Evolutionary conservation across 2,113 vertebrate genomes (phyloP).

Genomic region (Polyodon spathula): DNA sequence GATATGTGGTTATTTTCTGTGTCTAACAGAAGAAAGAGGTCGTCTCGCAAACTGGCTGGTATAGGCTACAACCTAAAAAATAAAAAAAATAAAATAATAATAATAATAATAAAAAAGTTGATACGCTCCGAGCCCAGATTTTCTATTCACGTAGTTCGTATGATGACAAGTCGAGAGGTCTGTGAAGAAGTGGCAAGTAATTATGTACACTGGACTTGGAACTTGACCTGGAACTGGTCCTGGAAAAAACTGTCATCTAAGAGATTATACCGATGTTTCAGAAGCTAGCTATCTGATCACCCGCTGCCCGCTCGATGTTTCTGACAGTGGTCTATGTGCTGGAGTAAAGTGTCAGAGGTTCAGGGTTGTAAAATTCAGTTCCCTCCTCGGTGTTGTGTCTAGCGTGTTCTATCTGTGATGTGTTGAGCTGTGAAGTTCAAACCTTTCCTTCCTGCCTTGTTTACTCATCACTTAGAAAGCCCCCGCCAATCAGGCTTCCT

Average conservation of each 20-base stretch:
- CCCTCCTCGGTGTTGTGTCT: conserved; percentile 45
- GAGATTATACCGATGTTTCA: conserved; percentile 19
- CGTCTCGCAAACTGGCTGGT: conserved; percentile 14
- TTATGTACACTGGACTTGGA: too few relatives aligned
- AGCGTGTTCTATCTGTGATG: conserved; percentile 41
- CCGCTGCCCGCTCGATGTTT: conserved; percentile 26
- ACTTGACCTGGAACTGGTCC: too few relatives aligned
- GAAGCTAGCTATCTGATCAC: conserved; percentile 5
- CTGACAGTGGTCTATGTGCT: conserved; percentile 34
- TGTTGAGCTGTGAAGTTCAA: conserved; percentile 58
- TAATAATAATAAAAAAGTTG: background rate
- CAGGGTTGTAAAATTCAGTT: conserved; percentile 30
- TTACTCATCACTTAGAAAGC: conserved; percentile 36
- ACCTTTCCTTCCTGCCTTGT: conserved; percentile 57
- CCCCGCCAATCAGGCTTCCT: conserved; percentile 51
- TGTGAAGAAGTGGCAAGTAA: too few relatives aligned
- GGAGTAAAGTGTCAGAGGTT: conserved; percentile 41
- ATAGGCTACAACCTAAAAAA: too few relatives aligned
- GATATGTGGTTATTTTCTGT: conserved; percentile 8
- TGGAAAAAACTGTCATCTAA: too few relatives aligned
- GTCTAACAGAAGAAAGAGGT: conserved; percentile 13
- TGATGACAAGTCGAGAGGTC: too few relatives aligned
- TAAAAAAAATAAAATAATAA: background rate
- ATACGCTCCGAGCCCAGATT: too few relatives aligned
- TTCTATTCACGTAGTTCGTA: too few relatives aligned